Conservation (phyloP, 2,113 vertebrate species). For the Eolophus roseicapilla region DNA sequence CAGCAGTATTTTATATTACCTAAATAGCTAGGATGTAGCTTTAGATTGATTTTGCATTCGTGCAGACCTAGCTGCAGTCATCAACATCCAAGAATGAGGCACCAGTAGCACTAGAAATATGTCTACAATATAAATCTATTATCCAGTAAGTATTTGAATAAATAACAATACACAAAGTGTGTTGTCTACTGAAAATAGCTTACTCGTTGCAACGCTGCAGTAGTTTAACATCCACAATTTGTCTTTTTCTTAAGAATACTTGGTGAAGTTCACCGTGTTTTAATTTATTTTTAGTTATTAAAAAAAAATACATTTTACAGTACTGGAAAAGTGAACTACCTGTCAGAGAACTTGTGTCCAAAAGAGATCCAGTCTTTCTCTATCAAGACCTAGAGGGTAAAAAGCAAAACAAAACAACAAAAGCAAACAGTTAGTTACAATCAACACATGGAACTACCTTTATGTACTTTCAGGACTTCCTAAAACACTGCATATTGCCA, state of each 20-base stretch:
- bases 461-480: background rate
- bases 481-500: background rate
- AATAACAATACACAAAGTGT: background rate
- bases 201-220: background rate
- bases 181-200: background rate
- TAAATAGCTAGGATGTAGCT: accelerated
- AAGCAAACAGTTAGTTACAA: background rate
- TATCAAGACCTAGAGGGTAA: constrained; percentile 86
- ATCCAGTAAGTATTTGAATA: background rate
- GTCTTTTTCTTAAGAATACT: background rate
- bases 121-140: background rate
- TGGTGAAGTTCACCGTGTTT: background rate
- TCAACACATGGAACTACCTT: background rate
- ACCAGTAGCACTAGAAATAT: background rate
- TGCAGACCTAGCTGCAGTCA: background rate
- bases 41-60: background rate
- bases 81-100: background rate
- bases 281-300: background rate
- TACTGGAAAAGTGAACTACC: constrained; percentile 70
- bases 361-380: constrained; percentile 99
- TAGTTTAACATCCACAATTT: background rate
- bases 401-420: background rate
- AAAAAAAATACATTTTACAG: background rate
- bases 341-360: constrained; percentile 98
- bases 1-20: background rate